Conservation (phyloP, 2,113 vertebrate genomes). For the Hydropotes inermis region DNA sequence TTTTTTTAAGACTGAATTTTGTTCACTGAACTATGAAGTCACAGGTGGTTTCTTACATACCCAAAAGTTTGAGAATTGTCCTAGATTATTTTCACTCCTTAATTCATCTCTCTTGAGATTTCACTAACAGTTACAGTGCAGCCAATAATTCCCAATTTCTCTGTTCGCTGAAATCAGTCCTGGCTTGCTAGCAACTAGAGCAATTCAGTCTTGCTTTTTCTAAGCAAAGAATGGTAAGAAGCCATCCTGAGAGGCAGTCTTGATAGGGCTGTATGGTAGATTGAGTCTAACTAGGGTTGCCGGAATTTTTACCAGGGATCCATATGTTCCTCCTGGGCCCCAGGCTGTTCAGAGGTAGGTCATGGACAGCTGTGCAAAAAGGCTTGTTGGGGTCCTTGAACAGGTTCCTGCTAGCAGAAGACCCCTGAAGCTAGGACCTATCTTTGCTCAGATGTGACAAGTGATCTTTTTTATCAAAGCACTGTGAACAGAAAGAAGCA, state of each 20-base stretch:
- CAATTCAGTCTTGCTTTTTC: not conserved
- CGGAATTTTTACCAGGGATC: not conserved
- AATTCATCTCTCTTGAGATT: not conserved
- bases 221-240: not conserved
- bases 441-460: not conserved
- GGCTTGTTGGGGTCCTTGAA: not conserved
- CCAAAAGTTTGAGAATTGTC: not conserved
- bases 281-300: not conserved
- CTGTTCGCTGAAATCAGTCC: not conserved
- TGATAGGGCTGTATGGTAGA: not conserved
- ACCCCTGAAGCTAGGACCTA: not conserved
- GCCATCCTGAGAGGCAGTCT: not conserved
- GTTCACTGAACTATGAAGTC: no score
- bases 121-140: not conserved
- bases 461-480: not conserved
- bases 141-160: not conserved
- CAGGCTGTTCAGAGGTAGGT: not conserved
- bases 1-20: not conserved
- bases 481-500: not conserved
- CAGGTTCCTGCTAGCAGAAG: not conserved
- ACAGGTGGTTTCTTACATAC: not conserved
- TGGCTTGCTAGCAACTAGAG: not conserved
- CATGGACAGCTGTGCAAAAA: not conserved
- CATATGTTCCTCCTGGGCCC: not conserved
- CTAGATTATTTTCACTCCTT: not conserved